phyloP scores from a whole-genome alignment of 1,140 invertebrate species.

The Cataglyphis hispanica region DNA sequence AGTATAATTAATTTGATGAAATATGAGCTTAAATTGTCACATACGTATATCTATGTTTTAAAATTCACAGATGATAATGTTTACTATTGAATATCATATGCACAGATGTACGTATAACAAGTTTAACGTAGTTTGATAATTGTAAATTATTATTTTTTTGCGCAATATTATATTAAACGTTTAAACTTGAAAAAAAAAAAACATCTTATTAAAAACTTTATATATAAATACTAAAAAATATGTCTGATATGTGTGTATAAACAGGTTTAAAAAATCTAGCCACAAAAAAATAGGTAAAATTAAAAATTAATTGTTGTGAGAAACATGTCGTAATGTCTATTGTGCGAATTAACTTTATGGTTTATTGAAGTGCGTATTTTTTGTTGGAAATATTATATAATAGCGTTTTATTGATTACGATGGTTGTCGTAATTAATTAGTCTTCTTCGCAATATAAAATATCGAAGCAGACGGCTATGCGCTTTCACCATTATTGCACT shows the following conservation, averaged over 20 bases:
- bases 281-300: not conserved
- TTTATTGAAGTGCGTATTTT: not conserved
- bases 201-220: not conserved
- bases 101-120: too few species aligned
- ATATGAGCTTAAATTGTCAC: not conserved
- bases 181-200: too few species aligned
- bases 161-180: too few species aligned
- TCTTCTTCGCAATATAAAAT: constrained; percentile 12
- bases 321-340: not conserved
- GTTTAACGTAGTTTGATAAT: too few species aligned
- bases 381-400: not conserved
- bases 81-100: too few species aligned
- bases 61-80: too few species aligned
- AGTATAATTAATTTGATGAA: not conserved
- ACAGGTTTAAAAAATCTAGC: not conserved
- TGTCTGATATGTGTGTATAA: not conserved
- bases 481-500: constrained; percentile 9
- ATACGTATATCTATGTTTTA: not conserved
- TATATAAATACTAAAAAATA: not conserved
- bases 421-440: not conserved
- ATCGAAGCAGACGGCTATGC: not conserved
- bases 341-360: not conserved
- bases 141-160: too few species aligned
- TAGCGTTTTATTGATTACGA: not conserved
- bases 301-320: not conserved